Conservation (phyloP, 2,888 invertebrate species). For the Hermaeophaga mercurialis region DNA sequence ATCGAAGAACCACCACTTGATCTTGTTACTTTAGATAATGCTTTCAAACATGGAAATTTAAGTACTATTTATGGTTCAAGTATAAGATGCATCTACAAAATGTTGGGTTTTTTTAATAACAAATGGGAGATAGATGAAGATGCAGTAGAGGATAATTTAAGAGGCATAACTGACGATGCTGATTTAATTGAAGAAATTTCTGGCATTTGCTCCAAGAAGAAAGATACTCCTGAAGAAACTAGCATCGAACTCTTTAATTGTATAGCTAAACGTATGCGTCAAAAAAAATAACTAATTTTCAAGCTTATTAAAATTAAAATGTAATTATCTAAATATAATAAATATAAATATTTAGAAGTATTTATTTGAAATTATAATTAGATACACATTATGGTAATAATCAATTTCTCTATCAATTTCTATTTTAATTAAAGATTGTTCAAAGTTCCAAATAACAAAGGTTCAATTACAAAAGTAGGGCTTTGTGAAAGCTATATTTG, state of each 20-base stretch:
- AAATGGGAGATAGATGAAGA: not conserved
- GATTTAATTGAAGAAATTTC: slow-evolving; percentile 8
- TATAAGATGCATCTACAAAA: not conserved
- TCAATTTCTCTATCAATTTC: no score
- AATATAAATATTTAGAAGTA: no score
- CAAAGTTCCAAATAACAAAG: no score
- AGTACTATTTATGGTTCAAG: not conserved
- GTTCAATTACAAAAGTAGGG: no score
- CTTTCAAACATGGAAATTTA: not conserved
- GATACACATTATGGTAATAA: no score
- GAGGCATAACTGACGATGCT: not conserved
- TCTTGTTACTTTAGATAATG: not conserved
- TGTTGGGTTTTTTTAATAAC: not conserved
- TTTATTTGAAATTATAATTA: no score
- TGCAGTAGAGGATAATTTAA: not conserved
- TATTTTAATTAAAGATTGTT: no score
- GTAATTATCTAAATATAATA: no score
- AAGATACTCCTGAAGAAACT: not conserved
- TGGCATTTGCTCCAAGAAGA: not conserved
- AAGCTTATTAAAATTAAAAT: no score
- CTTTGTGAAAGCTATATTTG: no score
- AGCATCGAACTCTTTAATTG: not conserved
- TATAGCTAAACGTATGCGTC: not conserved
- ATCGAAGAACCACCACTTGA: not conserved
- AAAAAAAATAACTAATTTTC: no score